Conservation (phyloP, 2,888 invertebrate species). For the Sericinus montela region DNA sequence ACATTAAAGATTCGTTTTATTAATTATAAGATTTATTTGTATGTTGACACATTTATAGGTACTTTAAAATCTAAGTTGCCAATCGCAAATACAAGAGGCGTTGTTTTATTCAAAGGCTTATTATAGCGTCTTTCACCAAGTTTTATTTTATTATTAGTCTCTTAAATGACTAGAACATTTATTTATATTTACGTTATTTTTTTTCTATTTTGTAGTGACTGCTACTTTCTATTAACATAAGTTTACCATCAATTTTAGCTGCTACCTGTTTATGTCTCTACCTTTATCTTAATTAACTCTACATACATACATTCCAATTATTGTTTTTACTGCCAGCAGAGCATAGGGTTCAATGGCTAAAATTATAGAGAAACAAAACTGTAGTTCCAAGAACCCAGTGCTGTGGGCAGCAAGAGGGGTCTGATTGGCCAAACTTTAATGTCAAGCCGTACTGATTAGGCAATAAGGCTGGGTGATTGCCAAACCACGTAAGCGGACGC, state of each 20-base stretch:
- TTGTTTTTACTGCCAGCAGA: slow-evolving; percentile 46
- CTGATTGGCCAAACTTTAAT: slow-evolving; percentile 58
- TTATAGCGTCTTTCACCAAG: slow-evolving; percentile 77
- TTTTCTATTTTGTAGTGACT: slow-evolving; percentile 59
- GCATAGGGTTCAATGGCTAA: slow-evolving; percentile 47
- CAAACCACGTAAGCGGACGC: slow-evolving; percentile 82
- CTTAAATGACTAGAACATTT: slow-evolving; percentile 72
- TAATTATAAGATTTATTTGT: slow-evolving; percentile 51
- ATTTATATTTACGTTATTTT: slow-evolving; percentile 50
- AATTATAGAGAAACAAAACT: slow-evolving; percentile 35
- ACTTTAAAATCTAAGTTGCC: slow-evolving; percentile 71
- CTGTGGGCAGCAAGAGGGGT: slow-evolving; percentile 52
- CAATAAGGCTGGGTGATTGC: slow-evolving; percentile 87
- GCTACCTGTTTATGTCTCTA: slow-evolving; percentile 61
- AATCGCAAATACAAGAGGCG: slow-evolving; percentile 73
- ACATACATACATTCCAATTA: slow-evolving; percentile 76
- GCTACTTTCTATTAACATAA: slow-evolving; percentile 75
- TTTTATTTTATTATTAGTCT: slow-evolving; percentile 63
- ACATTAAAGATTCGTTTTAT: slow-evolving; percentile 62
- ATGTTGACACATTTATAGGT: slow-evolving; percentile 60
- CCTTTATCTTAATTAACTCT: slow-evolving; percentile 71
- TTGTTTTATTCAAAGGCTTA: slow-evolving; percentile 70
- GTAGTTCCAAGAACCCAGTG: slow-evolving; percentile 43
- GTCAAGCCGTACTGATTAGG: slow-evolving; percentile 81
- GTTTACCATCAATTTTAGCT: slow-evolving; percentile 75